Evolutionary conservation across 2,797 vertebrate genomes (phyloP), one percentile per base, ranked within the genome.

Genomic region (Nannoperca obscura): DNA sequence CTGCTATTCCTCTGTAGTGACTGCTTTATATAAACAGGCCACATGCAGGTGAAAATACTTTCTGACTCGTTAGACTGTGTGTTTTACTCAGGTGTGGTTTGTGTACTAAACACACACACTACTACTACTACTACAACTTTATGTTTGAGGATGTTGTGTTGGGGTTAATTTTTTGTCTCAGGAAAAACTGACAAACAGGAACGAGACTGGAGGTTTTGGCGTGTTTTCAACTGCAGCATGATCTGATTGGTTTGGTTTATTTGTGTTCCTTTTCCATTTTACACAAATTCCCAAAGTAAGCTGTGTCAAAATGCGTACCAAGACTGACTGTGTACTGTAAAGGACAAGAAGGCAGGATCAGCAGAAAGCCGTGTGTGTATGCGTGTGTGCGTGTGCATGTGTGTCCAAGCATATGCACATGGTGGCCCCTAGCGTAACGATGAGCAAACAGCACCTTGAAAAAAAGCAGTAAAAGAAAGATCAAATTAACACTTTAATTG

Each of bases 41-140:
- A 50, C 71, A 50, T 76, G 74, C 64, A 78, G 63, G 60, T 66
- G 53, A 71, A 71, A 65, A 71, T 73, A 65, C 38, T 34, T 40
- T 86, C 19, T 40, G 75, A 81, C 54, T 79, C 17, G 11, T 52
- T 83, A 54, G 62, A 78, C 52, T 44, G 1, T 38, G 62, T 59
- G 57, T 78, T 80, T 82, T 57, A 78, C 79, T 86, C 70, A 84
- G 86, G 87, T 83, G 81, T 75, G 71, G 61, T 67, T 82, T 89
- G 70, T 86, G 68, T 88, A 74, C 49, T 76, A 70, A 79, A 78
- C 65, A 84, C 70, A 86, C 67, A 66, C 22, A 50, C 20, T 0
- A 42, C 20, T 8, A 42, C 34, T 49, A n/a, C 40, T 59, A 67
- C 1, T 53, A 6, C 38, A 58, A 19, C 40, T 78, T 68, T 66